phyloP scores from a whole-genome alignment of 2,888 invertebrate genomes.

The Anarsia innoxiella region DNA sequence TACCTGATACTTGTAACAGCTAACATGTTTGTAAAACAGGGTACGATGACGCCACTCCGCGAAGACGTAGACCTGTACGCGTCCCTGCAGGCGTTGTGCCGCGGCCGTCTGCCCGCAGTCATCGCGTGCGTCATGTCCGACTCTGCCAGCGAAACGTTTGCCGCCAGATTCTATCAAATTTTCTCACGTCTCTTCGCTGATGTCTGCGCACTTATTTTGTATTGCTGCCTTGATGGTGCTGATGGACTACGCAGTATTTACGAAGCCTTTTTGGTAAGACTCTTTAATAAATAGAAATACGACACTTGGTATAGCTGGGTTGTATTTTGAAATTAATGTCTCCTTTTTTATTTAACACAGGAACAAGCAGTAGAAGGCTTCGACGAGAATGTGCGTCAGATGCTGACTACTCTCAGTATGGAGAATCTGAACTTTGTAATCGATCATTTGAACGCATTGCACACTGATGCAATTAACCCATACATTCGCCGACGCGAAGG shows the following conservation, averaged over 20 bases:
- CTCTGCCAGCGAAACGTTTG: slow-evolving; percentile 24
- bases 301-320: too few relatives aligned
- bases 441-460: too few relatives aligned
- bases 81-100: slow-evolving; percentile 34
- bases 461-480: too few relatives aligned
- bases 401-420: slow-evolving; percentile 22
- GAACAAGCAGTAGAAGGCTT: slow-evolving; percentile 21
- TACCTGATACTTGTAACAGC: too few relatives aligned
- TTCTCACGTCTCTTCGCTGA: slow-evolving; percentile 41
- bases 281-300: too few relatives aligned
- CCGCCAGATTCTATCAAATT: slow-evolving; percentile 38
- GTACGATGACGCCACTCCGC: slow-evolving; percentile 26
- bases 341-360: too few relatives aligned
- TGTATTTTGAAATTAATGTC: too few relatives aligned
- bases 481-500: slow-evolving; percentile 19
- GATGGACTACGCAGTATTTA: slow-evolving; percentile 32
- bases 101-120: slow-evolving; percentile 39
- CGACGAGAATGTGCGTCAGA: slow-evolving; percentile 20
- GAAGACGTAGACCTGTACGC: slow-evolving; percentile 28
- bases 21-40: too few relatives aligned
- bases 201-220: slow-evolving; percentile 36
- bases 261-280: slow-evolving; percentile 33
- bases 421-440: slow-evolving; percentile 25
- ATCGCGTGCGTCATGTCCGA: slow-evolving; percentile 36
- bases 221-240: slow-evolving; percentile 33